Conservation (phyloP, 2,888 invertebrate species). For the Troilus luridus region DNA sequence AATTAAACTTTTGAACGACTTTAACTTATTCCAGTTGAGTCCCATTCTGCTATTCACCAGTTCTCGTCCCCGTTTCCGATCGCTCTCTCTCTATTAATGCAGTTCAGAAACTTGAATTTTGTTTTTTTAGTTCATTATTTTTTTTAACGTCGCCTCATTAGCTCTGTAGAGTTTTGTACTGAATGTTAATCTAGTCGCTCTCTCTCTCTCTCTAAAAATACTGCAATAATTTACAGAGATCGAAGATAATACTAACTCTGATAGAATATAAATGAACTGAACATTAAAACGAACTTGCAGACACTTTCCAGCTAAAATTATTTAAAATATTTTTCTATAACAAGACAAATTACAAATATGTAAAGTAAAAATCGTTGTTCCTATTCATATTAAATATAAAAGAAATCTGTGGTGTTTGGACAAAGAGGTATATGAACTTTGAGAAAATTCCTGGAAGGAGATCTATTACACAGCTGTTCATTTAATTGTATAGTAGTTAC, state of each 20-base stretch:
- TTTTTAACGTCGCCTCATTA: background rate
- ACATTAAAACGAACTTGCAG: background rate
- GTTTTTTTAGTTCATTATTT: background rate
- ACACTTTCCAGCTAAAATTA: background rate
- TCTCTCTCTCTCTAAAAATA: background rate
- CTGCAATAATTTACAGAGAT: background rate
- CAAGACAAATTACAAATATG: too few relatives aligned
- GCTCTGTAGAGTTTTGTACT: background rate
- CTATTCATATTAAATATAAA: too few relatives aligned
- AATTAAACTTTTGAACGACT: conserved; percentile 38
- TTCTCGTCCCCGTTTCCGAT: background rate
- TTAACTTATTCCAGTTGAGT: conserved; percentile 30
- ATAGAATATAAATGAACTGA: conserved; percentile 3
- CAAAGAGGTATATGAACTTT: too few relatives aligned
- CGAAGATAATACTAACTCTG: background rate
- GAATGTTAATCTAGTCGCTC: background rate
- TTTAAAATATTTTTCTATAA: too few relatives aligned
- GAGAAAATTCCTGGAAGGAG: too few relatives aligned
- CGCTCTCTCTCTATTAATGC: background rate
- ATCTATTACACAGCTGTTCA: too few relatives aligned
- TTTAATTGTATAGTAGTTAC: too few relatives aligned
- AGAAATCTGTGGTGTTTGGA: too few relatives aligned
- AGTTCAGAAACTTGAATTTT: background rate
- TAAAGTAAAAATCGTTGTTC: too few relatives aligned
- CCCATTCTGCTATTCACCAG: conserved; percentile 31